Evolutionary conservation across 2,113 vertebrate species (phyloP), one percentile per base, ranked within the genome.

Genomic region (Plecotus auritus): DNA sequence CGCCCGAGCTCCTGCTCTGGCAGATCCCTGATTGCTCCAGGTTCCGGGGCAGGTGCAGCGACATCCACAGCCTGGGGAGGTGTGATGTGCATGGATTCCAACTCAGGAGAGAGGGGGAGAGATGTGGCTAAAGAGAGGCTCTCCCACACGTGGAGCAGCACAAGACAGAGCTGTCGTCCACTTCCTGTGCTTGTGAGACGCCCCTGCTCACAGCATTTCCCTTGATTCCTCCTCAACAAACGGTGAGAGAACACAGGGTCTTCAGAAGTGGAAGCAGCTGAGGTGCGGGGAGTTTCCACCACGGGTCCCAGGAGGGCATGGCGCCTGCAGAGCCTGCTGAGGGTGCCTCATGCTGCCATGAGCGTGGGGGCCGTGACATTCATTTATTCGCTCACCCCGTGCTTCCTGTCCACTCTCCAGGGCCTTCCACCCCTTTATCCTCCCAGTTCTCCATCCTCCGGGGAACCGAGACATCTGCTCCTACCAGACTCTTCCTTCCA

Each of bases 281-380:
- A 56, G 1, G 2, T 17, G 37, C 22, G 20, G 59, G 13, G 37
- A 1, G 2, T 45, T 76, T 59, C n/a, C 11, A 1, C 23, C 2
- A 0, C 47, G 14, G 61, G 37, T 59, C 12, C 51, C 0, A 2
- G 42, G 17, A 5, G 5, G 28, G 61, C 1, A 40, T 40, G 3
- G 37, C 37, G 3, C 37, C 37, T 40, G 37, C 37, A 40, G 37
- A 40, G 37, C 45, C 9, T 45, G 45, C 45, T 45, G 28, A 47
- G 37, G 54, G 81, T 1, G 0, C 32, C n/a, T n/a, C n/a, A n/a
- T 8, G 56, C 22, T 22, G 35, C 66, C 0, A 0, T 11, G 66
- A 70, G 13, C 7, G 0, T 0, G 9, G 4, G 78, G n/a, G 7
- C 22, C 11, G 20, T 5, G 35, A 5, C 6, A 0, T n/a, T 30